Evolutionary conservation across 2,113 vertebrate species (phyloP).

Genomic region (Thunnus thynnus): DNA sequence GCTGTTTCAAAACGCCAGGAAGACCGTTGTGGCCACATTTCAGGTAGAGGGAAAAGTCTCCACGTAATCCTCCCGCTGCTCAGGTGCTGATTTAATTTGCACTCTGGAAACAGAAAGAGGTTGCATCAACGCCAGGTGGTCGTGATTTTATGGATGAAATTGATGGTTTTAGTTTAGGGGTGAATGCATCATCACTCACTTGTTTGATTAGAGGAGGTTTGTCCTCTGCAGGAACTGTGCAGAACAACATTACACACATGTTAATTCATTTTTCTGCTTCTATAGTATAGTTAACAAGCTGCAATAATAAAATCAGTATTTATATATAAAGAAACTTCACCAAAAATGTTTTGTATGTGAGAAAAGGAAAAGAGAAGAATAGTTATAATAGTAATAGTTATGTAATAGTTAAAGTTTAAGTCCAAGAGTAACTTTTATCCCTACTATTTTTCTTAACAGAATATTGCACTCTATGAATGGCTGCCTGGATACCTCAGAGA

Average conservation of each 20-base stretch:
- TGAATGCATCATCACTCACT: constrained; percentile 42
- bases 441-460: constrained; percentile 77
- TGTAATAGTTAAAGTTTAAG: neutral
- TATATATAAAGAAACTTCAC: neutral
- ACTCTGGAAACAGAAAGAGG: constrained; percentile 40
- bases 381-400: too few relatives aligned
- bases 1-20: constrained; percentile 92
- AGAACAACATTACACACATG: neutral
- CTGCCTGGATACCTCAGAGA: constrained; percentile 85
- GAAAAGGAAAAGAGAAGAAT: neutral
- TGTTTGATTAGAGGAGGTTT: constrained; percentile 40
- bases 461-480: constrained; percentile 93
- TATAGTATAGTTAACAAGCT: neutral
- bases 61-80: constrained; percentile 59
- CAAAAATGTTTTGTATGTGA: neutral
- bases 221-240: constrained; percentile 14
- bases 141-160: constrained; percentile 47
- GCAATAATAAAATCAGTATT: neutral
- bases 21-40: constrained; percentile 90
- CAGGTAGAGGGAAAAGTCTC: constrained; percentile 89
- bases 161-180: constrained; percentile 38
- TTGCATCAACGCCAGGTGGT: constrained; percentile 64
- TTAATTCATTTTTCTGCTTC: neutral
- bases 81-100: constrained; percentile 72
- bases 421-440: neutral